Conservation (phyloP, 92 coral and sea anemone genomes). For the Micromussa lordhowensis region DNA sequence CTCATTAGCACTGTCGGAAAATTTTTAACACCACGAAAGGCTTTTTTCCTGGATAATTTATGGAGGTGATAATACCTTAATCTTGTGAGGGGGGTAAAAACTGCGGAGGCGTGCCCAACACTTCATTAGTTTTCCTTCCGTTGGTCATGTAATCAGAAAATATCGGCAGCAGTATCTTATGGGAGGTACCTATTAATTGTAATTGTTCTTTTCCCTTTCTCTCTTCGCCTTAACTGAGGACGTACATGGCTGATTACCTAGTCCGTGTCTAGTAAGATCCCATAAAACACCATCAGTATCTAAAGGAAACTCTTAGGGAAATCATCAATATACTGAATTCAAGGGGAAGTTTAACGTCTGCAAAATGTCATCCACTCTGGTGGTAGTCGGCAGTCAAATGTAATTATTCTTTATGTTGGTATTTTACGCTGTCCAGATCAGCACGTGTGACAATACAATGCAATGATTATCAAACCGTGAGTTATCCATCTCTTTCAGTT, state of each 20-base stretch:
- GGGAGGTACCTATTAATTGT: neutral
- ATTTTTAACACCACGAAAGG: neutral
- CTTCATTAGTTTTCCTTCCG: conserved; percentile 60
- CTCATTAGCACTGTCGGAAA: conserved; percentile 34
- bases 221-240: neutral
- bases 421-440: conserved; percentile 10
- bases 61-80: conserved; percentile 49
- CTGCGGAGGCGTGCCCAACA: conserved; percentile 42
- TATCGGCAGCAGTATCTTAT: neutral
- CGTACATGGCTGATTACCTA: no score
- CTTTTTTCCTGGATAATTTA: conserved; percentile 41
- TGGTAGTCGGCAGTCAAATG: neutral
- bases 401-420: neutral
- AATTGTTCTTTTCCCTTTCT: neutral
- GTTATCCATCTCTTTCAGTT: neutral
- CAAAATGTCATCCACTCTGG: neutral
- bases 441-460: neutral
- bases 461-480: neutral
- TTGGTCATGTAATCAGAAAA: conserved; percentile 28
- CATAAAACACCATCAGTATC: neutral
- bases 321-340: neutral
- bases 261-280: neutral
- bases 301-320: neutral
- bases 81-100: conserved; percentile 56
- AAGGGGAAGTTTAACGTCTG: neutral